phyloP scores from a whole-genome alignment of 2,797 vertebrate genomes.

The Oreortyx pictus region DNA sequence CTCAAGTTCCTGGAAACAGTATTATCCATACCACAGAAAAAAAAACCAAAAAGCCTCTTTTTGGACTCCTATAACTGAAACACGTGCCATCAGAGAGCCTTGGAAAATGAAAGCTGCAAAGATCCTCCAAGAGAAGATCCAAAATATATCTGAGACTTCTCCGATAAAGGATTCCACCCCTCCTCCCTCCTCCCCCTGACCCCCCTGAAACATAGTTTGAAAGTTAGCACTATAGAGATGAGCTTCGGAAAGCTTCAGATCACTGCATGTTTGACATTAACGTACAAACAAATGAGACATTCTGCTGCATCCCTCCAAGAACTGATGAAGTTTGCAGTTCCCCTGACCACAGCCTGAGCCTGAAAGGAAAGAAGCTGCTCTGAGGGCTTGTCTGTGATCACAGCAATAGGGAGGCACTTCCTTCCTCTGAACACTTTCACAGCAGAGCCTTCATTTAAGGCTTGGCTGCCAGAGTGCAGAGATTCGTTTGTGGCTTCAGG shows the following conservation, averaged over 20 bases:
- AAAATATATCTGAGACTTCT: not conserved
- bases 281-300: not conserved
- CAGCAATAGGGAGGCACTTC: not conserved
- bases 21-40: not conserved
- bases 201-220: not conserved
- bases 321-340: not conserved
- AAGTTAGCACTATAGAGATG: not conserved
- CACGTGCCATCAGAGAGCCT: not conserved
- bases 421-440: not conserved
- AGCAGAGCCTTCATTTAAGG: not conserved
- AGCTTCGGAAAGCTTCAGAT: not conserved
- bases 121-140: not conserved
- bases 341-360: not conserved
- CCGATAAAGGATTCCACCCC: not conserved
- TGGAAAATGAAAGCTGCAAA: not conserved
- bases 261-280: not conserved
- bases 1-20: not conserved
- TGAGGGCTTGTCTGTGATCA: not conserved
- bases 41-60: not conserved
- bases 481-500: constrained; percentile 18
- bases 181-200: no score
- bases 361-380: not conserved
- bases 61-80: not conserved
- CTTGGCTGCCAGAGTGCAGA: constrained; percentile 26
- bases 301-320: constrained; percentile 23